These are phyloP conservation scores for Danaus plexippus DNA, from an alignment of 1,140 invertebrate genomes.

Conservation along the genomic window DNA sequence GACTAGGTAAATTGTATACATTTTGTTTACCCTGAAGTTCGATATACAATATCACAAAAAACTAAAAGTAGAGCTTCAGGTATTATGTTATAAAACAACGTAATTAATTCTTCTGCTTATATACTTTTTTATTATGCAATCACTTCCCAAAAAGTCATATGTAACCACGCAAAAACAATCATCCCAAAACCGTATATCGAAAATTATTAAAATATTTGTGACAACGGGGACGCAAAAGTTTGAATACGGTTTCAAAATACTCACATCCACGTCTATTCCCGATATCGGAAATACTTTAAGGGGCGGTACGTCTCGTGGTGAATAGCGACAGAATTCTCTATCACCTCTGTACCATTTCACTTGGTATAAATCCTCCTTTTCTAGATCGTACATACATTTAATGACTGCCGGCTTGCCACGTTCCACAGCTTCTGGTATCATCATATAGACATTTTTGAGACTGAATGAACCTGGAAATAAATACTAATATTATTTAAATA, in stretches of 20 bases:
- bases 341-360: conserved; percentile 89
- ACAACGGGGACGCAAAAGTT: no score
- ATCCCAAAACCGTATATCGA: no score
- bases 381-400: conserved; percentile 84
- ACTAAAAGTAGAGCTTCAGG: no score
- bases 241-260: conserved; percentile 43
- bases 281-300: conserved; percentile 78
- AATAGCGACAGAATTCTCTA: conserved; percentile 80
- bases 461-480: conserved; percentile 42
- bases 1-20: no score
- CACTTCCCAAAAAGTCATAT: no score
- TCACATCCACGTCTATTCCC: conserved; percentile 81
- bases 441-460: conserved; percentile 76
- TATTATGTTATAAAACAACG: no score
- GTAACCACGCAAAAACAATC: no score
- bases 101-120: no score
- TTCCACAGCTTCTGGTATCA: conserved; percentile 79
- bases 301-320: conserved; percentile 76
- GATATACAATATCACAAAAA: no score
- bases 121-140: no score
- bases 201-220: no score
- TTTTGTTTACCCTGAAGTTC: no score
- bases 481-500: neutral
- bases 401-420: conserved; percentile 79
- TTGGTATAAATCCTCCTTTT: conserved; percentile 83